Conservation (phyloP, 2,888 invertebrate species). For the Tricholauxania praeusta region DNA sequence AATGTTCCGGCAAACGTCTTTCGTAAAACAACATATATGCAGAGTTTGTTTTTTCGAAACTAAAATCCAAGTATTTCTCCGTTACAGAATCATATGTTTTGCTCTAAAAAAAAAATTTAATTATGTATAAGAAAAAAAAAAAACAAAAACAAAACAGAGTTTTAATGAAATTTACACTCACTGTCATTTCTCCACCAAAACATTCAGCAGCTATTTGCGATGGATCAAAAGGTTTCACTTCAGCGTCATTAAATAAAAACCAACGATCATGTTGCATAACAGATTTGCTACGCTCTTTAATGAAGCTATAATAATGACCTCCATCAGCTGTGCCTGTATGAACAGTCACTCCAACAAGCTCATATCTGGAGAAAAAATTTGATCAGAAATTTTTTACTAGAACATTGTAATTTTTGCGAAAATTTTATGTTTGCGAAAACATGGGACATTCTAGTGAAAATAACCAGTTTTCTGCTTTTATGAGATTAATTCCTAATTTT, state of each 20-base stretch:
- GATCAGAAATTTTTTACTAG: neutral
- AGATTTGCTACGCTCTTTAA: conserved; percentile 82
- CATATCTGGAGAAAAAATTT: conserved; percentile 70
- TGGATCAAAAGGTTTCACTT: conserved; percentile 95
- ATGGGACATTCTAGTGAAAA: too few species aligned
- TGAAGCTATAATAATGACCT: conserved; percentile 96
- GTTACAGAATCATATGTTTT: conserved; percentile 97
- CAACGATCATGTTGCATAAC: conserved; percentile 84
- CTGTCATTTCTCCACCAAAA: conserved; percentile 97
- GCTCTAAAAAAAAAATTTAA: conserved; percentile 79
- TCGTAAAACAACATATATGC: conserved; percentile 98
- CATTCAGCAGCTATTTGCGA: conserved; percentile 95
- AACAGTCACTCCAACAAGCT: conserved; percentile 93
- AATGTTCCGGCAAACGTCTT: conserved; percentile 72
- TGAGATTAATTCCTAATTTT: too few species aligned
- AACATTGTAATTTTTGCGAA: neutral
- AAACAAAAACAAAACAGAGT: neutral
- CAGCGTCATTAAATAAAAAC: conserved; percentile 93
- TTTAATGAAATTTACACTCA: conserved; percentile 62
- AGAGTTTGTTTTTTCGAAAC: conserved; percentile 97
- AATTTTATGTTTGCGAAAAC: too few species aligned
- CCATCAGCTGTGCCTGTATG: conserved; percentile 99
- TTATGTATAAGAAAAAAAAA: neutral
- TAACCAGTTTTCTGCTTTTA: too few species aligned
- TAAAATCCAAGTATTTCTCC: conserved; percentile 97